Evolutionary conservation across 1,140 invertebrate genomes (phyloP).

Genomic region (Drosophila virilis): DNA sequence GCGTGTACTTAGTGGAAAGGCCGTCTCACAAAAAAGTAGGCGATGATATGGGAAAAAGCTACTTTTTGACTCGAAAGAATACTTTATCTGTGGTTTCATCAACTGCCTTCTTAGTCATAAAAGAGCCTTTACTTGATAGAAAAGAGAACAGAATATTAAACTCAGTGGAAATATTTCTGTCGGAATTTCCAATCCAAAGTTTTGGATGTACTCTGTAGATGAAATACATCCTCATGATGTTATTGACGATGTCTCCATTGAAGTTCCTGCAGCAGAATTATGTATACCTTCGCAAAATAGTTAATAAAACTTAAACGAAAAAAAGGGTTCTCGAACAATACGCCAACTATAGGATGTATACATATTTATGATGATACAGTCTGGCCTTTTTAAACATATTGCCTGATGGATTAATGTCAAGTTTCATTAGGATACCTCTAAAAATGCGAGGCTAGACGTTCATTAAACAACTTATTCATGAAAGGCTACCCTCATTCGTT

Average conservation of each 20-base stretch:
- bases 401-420: neutral
- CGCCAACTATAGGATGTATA: too few relatives aligned
- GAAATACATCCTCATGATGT: too few relatives aligned
- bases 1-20: too few relatives aligned
- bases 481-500: neutral
- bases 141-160: constrained; percentile 97
- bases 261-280: too few relatives aligned
- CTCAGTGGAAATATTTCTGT: constrained; percentile 86
- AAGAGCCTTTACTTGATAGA: constrained; percentile 98
- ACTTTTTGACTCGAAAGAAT: constrained; percentile 99
- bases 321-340: too few relatives aligned
- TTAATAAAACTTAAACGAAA: too few relatives aligned
- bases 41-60: constrained; percentile 99
- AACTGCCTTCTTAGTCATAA: constrained; percentile 97
- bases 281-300: too few relatives aligned
- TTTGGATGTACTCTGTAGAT: too few relatives aligned
- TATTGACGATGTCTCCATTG: too few relatives aligned
- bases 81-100: constrained; percentile 99
- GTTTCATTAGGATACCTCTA: neutral
- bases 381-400: neutral
- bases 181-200: too few relatives aligned
- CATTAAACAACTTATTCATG: neutral
- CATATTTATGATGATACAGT: too few relatives aligned
- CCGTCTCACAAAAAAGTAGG: constrained; percentile 99
- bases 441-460: neutral